Conservation (phyloP, 2,113 vertebrate genomes). For the Oryzias curvinotus region DNA sequence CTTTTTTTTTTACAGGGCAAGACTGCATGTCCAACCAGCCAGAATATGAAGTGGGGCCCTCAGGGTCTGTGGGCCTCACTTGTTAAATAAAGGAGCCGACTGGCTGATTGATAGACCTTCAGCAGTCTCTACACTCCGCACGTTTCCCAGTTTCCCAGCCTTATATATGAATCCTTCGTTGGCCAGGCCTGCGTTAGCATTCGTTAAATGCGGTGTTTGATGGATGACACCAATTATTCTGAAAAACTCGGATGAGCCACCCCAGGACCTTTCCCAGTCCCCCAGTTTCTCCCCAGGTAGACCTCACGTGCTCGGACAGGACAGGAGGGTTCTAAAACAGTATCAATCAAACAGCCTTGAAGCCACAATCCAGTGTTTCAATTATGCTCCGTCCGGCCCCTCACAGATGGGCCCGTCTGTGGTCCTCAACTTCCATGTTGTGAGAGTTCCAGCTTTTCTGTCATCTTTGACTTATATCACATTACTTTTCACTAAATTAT, state of each 20-base stretch:
- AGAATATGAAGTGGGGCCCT: conserved; percentile 74
- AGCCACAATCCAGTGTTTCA: conserved; percentile 67
- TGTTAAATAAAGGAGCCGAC: conserved; percentile 83
- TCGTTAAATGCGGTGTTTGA: conserved; percentile 79
- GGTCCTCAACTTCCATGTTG: conserved; percentile 32
- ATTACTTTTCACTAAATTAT: conserved; percentile 4
- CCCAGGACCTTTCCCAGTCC: conserved; percentile 69
- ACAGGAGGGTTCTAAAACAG: conserved; percentile 75
- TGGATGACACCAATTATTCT: conserved; percentile 82
- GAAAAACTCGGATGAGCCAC: conserved; percentile 77
- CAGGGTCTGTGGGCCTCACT: conserved; percentile 72
- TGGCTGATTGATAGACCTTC: conserved; percentile 82
- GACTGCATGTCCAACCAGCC: conserved; percentile 75
- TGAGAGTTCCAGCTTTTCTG: conserved; percentile 1
- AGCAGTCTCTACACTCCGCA: conserved; percentile 70
- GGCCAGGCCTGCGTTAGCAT: conserved; percentile 66
- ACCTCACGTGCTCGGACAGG: conserved; percentile 57
- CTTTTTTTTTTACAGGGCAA: conserved; percentile 50
- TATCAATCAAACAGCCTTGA: conserved; percentile 75
- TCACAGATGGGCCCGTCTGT: conserved; percentile 18
- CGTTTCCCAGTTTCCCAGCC: conserved; percentile 72
- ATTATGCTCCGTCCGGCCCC: conserved; percentile 61
- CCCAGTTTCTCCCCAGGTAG: conserved; percentile 71
- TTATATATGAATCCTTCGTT: conserved; percentile 77
- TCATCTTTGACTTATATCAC: conserved; percentile 1